phyloP scores from a whole-genome alignment of 2,113 vertebrate genomes.

The Phalacrocorax brasilianus region DNA sequence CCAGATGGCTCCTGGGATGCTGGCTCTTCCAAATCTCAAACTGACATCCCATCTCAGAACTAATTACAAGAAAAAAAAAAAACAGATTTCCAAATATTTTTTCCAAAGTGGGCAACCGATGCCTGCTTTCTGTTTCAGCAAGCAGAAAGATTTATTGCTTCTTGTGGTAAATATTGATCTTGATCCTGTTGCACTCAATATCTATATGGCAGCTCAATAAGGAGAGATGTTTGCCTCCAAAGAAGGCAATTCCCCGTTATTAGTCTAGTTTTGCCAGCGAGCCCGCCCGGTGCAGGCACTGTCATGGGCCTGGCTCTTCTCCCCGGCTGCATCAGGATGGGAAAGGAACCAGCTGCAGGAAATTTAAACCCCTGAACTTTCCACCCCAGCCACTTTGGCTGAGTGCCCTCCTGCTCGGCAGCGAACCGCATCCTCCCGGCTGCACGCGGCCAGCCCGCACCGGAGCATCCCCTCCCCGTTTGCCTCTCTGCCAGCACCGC shows the following conservation, averaged over 20 bases:
- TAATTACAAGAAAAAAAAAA: not conserved
- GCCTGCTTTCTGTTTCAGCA: constrained; percentile 12
- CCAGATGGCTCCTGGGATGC: constrained; percentile 44
- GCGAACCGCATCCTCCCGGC: not conserved
- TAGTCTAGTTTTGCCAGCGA: not conserved
- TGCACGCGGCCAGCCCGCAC: not conserved
- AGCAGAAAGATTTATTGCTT: constrained; percentile 46
- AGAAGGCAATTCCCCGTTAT: constrained; percentile 52
- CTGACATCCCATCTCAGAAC: constrained; percentile 33
- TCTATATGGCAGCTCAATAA: not conserved
- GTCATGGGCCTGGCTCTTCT: not conserved
- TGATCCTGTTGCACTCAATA: not conserved
- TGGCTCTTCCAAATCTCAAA: not conserved
- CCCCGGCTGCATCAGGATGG: not conserved
- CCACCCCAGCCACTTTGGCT: not conserved
- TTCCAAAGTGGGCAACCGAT: not conserved
- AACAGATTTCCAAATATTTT: constrained; percentile 27
- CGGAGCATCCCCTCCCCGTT: not conserved
- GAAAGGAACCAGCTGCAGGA: constrained; percentile 9
- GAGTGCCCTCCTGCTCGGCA: not conserved
- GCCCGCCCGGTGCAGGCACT: not conserved
- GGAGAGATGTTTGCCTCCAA: constrained; percentile 24
- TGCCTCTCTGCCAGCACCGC: not conserved
- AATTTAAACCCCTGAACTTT: constrained; percentile 50
- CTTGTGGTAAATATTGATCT: constrained; percentile 40